These are phyloP conservation scores for Hypocryptadius cinnamomeus DNA, from an alignment of 2,113 vertebrate genomes.

Conservation along the genomic window DNA sequence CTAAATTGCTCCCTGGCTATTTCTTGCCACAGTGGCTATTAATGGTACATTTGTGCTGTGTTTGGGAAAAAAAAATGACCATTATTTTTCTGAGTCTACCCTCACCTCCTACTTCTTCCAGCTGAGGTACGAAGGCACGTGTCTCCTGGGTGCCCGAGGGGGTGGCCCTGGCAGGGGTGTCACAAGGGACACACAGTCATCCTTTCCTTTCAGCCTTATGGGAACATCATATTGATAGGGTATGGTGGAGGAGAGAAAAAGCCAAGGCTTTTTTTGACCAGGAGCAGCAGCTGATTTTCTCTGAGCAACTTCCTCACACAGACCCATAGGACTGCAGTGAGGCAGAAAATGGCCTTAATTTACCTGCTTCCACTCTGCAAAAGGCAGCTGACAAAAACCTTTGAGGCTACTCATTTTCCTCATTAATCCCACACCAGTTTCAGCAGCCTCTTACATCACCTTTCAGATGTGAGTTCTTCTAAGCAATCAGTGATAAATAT, in stretches of 20 bases:
- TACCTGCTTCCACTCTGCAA: background rate
- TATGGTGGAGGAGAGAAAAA: background rate
- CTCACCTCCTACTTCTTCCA: background rate
- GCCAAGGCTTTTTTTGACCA: background rate
- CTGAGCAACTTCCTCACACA: background rate
- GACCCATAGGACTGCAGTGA: background rate
- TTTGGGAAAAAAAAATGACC: background rate
- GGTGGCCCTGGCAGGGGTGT: background rate
- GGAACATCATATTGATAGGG: background rate
- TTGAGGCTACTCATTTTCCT: background rate
- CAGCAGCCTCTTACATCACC: background rate
- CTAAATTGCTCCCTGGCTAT: background rate
- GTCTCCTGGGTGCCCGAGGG: background rate
- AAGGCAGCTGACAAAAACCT: background rate
- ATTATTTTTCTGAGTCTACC: background rate
- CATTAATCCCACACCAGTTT: background rate
- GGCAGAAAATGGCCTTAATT: background rate
- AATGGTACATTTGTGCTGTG: background rate
- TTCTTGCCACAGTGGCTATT: background rate
- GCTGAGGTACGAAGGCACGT: fast-evolving
- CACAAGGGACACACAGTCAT: background rate
- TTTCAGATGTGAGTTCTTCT: background rate
- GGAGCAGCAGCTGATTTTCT: background rate
- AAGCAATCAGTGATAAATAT: background rate
- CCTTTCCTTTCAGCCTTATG: background rate